Percentiles rank a stretch among this genome's conserved stretches.
These are phyloP conservation scores for Tiliqua scincoides DNA, from an alignment of 2,113 vertebrate genomes.

Conservation along the genomic window DNA sequence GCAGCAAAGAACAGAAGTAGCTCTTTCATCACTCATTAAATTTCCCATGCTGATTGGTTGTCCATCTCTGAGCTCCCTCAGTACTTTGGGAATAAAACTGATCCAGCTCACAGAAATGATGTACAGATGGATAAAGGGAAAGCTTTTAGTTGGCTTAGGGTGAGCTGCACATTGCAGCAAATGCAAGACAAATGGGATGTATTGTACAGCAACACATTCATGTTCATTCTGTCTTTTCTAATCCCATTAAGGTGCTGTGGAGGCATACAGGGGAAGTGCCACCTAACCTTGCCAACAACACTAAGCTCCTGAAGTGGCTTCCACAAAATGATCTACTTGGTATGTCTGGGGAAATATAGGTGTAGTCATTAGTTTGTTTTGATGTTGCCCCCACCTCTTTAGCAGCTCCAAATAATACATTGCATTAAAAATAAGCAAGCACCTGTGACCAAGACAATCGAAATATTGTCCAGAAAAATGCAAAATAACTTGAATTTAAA, in stretches of 20 bases:
- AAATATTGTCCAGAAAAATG: too few species aligned
- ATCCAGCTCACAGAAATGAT: too few species aligned
- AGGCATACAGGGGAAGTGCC: conserved; percentile 81
- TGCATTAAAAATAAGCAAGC: background rate
- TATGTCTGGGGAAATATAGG: conserved; percentile 66
- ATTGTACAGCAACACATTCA: background rate
- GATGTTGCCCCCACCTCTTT: background rate
- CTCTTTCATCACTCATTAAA: too few species aligned
- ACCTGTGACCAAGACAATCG: too few species aligned
- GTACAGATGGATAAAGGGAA: too few species aligned
- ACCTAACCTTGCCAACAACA: conserved; percentile 81
- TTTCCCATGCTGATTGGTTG: too few species aligned
- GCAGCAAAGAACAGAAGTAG: too few species aligned
- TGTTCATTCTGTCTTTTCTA: background rate
- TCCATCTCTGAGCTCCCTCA: too few species aligned
- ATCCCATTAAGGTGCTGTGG: conserved; percentile 86
- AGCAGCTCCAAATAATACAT: background rate
- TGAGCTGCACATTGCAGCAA: too few species aligned
- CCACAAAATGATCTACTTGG: conserved; percentile 96
- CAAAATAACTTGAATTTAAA: background rate
- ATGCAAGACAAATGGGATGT: background rate
- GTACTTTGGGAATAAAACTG: too few species aligned
- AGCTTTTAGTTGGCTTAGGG: too few species aligned
- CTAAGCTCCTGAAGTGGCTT: conserved; percentile 91
- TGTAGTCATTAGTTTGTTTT: background rate